Base-by-base conservation (phyloP, 2,888 invertebrate genomes). In the Pomacea canaliculata region DNA sequence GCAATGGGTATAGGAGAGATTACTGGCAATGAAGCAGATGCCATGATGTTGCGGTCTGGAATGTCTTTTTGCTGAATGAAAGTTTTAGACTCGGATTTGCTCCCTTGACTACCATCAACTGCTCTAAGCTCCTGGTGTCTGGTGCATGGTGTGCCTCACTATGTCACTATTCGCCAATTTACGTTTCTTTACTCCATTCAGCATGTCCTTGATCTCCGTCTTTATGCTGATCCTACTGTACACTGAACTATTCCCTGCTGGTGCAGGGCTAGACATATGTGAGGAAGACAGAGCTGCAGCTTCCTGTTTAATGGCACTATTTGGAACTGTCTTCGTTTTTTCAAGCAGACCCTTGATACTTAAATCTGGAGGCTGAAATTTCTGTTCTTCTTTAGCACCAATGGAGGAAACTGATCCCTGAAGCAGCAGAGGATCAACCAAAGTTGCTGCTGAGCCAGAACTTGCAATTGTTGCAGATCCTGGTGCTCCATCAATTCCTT, bases 271-370 rank as follows among this genome's bases (percentile, higher is more conserved):
- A 19, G 16, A n/a, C 16, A n/a, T 18, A 60, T 18, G 71, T 27
- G 46, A 56, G 16, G 16, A 65, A 23, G 16, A 23, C 8, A 19
- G 9, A 19, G 59, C 23, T 7, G 51, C 23, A 4, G 18, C 56
- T 49, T 74, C 74, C 16, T 69, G 51, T 19, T 74, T 74, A 10
- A 74, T 48, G 12, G 69, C 69, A 7, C 74, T 62, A 13, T 62
- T 73, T 10, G 70, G 63, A 7, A 67, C 13, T 7, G 66, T 62
- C 60, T 75, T 77, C 0, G 79, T 79, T 49, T 73, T 76, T 48
- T 79, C 79, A 62, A 79, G 60, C 66, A 79, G 70, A 23, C 77
- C 77, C 59, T 79, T 79, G 51, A 79, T 76, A 60, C 75, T 77
- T 51, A 79, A 71, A 70, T 79, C 77, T 1, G 79, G 77, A 2